Evolutionary conservation across 1,140 invertebrate genomes (phyloP), one percentile per base, ranked within the genome.

Genomic region (Drosophila serrata): DNA sequence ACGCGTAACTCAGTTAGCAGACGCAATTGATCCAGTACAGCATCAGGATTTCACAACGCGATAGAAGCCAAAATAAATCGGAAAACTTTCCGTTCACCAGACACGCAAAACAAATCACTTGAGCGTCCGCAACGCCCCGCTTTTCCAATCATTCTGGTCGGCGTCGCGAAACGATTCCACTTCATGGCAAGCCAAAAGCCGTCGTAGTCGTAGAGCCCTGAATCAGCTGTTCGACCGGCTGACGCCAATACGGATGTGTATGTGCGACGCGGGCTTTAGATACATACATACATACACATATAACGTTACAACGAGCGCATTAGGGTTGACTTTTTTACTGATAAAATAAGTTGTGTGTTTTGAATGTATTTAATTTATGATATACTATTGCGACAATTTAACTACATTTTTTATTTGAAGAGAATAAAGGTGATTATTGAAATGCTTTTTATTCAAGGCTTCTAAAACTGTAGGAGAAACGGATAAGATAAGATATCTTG

Each of bases 151-250:
- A 76, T 59, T 67, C 61, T 68, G 62, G 22, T 40, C 29, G n/a
- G n/a, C n/a, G 39, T 39, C n/a, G 60, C 73, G 22, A 37, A 60
- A 22, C 29, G 24, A 31, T 55, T 48, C 56, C 39, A 40, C 31
- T 65, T 56, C 39, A 64, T 27, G 56, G 7, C 29, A 33, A 67
- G 48, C 37, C 64, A 39, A 67, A 63, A 7, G 53, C 60, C 29
- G 19, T 33, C 48, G 27, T 12, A 11, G 27, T 4, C 22, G 43
- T 45, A 13, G 24, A 55, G 29, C 37, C 13, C 48, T 3, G 27
- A 59, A 76, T 68, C 74, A 76, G 74, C 74, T 76, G 74, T 67
- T 67, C 53, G 53, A 53, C 17, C 61, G 33, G 53, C 60, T 67
- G 70, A 53, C 61, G 73, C 51, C 24, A 31, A 5, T 24, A 12